Base-by-base conservation (phyloP, 2,797 vertebrate genomes). In the Acanthurus lineatus region DNA sequence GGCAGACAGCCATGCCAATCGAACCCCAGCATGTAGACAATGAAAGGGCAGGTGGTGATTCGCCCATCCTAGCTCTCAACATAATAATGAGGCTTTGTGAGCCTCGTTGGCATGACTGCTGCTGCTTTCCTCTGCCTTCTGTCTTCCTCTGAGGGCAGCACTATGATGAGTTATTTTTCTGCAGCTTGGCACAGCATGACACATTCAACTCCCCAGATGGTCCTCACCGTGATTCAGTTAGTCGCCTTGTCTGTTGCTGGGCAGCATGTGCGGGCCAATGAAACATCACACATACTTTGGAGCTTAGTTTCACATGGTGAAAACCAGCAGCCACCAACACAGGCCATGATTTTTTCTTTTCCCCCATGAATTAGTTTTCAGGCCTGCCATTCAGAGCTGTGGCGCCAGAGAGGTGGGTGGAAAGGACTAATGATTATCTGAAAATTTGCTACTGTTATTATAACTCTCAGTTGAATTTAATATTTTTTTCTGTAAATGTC, bases 191-290 rank as follows among this genome's bases (percentile, higher is more conserved):
- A 82, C 91, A 90, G 89, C 85, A 75, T 86, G 90, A 89, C 71
- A 85, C 85, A 67, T 81, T 92, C 89, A 88, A 86, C 87, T 92
- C 89, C 88, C 83, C 88, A 93, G 91, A 93, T 92, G 90, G 91
- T 93, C 91, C 75, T 89, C 88, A 82, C 89, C 70, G 82, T 93
- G 91, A 95, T 92, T 93, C 91, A 94, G 86, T 90, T 83, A 86
- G 88, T 77, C 64, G 75, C 77, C 86, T 85, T 91, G 90, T 93
- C 90, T 93, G 93, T 94, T 94, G 92, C 93, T 54, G 87, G 90
- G 93, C 89, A 93, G 90, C 88, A 69, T 81, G 86, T 67, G 79
- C 48, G 56, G 74, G 73, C 85, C 85, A 86, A 82, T 82, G 76
- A 88, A 88, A 88, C 88, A 84, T 88, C 88, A 87, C 82, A 82